Base-by-base conservation (phyloP, 1,140 invertebrate species). In the Mycetomoellerius zeteki region DNA sequence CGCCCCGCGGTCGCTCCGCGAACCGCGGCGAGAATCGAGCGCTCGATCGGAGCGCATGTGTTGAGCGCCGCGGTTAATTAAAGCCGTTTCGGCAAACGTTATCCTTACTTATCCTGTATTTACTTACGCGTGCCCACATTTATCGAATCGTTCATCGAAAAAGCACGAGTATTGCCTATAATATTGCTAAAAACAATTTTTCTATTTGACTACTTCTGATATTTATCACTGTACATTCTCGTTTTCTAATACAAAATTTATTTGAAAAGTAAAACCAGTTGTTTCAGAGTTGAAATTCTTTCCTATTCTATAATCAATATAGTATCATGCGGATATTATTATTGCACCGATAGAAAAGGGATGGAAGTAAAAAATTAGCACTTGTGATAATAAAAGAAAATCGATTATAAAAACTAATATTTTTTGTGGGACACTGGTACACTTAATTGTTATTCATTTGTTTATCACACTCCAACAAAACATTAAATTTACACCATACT, bases 61-160 rank as follows among this genome's bases (percentile, higher is more conserved):
- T 24, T 37, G n/a, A 14, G 14, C 27, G 47, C n/a, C 54, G 52
- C 72, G 72, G 72, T 75, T 75, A 89, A 89, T 88, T 80, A 89
- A 85, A 89, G 16, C 54, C 12, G 6, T 78, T 78, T 64, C 24
- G 54, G 30, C 54, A 37, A 43, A 43, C n/a, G 30, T 69, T 69
- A 47, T 69, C 65, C 21, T 69, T 69, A 47, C 37, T 47, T 37
- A 19, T 56, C 12, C 54, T 30, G 8, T 43, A 58, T 75, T 58
- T 75, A 75, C 54, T 43, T 8, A 58, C 19, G n/a, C 54, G 72
- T 14, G 52, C 30, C 10, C n/a, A 12, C 33, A 37, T 24, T 24
- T 21, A 24, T n/a, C n/a, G 24, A 30, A 56, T 37, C 16, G 21
- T 37, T 58, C 30, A 0, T 27, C 12, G n/a, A 37, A 27, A 33